Evolutionary conservation across 2,888 invertebrate genomes (phyloP).

Genomic region (Thymelicus acteon): DNA sequence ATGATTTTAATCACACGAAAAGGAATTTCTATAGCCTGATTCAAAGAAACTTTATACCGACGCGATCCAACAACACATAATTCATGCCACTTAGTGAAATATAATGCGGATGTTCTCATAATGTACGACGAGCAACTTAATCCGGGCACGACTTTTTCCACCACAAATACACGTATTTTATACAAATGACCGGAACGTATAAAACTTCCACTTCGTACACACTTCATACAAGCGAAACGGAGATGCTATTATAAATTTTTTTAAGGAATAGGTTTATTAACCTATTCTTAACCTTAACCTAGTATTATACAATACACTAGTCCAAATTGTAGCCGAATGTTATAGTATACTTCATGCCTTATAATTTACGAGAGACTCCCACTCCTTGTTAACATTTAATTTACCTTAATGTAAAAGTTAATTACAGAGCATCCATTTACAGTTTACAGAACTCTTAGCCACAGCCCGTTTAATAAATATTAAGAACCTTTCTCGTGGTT

Average conservation of each 20-base stretch:
- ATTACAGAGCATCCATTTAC: neutral
- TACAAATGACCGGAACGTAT: conserved; percentile 39
- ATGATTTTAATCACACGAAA: conserved; percentile 18
- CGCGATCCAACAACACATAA: conserved; percentile 69
- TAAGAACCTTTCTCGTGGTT: conserved; percentile 16
- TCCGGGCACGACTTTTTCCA: conserved; percentile 71
- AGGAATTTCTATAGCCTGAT: conserved; percentile 45
- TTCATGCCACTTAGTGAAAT: conserved; percentile 77
- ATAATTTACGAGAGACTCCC: too few species aligned
- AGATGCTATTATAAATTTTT: neutral
- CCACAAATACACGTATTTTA: conserved; percentile 39
- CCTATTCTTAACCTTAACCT: too few species aligned
- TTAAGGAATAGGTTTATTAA: too few species aligned
- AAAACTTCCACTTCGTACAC: conserved; percentile 8
- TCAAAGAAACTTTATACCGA: conserved; percentile 68
- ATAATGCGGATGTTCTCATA: conserved; percentile 80
- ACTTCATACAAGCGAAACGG: neutral
- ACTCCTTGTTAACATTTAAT: too few species aligned
- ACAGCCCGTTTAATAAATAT: conserved; percentile 15
- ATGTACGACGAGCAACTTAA: conserved; percentile 79
- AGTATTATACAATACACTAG: too few species aligned
- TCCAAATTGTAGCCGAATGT: too few species aligned
- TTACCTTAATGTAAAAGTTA: neutral
- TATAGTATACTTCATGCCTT: too few species aligned
- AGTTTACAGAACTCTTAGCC: neutral